Percentiles rank a stretch among this genome's conserved stretches.
Conservation (phyloP, 2,888 invertebrate genomes). For the Thymelicus sylvestris region DNA sequence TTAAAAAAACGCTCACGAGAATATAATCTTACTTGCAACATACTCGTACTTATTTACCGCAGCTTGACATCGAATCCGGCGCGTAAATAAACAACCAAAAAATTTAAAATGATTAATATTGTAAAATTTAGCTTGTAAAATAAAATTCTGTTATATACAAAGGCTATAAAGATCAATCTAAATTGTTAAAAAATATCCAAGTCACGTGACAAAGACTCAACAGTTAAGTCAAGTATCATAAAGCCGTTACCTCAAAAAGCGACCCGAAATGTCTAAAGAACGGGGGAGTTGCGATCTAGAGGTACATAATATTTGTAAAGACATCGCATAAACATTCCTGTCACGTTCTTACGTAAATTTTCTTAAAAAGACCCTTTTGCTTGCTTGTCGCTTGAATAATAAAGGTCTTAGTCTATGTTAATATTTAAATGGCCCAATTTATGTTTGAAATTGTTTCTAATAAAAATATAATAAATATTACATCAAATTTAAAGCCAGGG, state of each 20-base stretch:
- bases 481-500: too few species aligned
- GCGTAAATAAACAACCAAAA: too few species aligned
- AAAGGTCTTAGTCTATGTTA: constrained; percentile 25
- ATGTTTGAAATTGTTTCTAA: constrained; percentile 10
- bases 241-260: constrained; percentile 25
- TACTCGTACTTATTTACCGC: too few species aligned
- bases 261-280: constrained; percentile 18
- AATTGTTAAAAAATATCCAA: too few species aligned
- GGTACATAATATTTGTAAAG: constrained; percentile 37
- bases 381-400: constrained; percentile 34
- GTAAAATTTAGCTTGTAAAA: too few species aligned
- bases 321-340: constrained; percentile 35
- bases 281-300: constrained; percentile 22
- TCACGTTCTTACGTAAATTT: constrained; percentile 36
- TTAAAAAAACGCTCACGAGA: too few species aligned
- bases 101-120: too few species aligned
- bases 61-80: too few species aligned
- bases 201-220: constrained; percentile 1
- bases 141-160: too few species aligned
- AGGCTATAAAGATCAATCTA: too few species aligned
- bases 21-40: too few species aligned
- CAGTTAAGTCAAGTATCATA: constrained; percentile 19
- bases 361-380: constrained; percentile 36
- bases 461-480: constrained; percentile 5
- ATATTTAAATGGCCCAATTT: constrained; percentile 31